Conservation (phyloP, 1,140 invertebrate species). For the Heliconius hermathena region DNA sequence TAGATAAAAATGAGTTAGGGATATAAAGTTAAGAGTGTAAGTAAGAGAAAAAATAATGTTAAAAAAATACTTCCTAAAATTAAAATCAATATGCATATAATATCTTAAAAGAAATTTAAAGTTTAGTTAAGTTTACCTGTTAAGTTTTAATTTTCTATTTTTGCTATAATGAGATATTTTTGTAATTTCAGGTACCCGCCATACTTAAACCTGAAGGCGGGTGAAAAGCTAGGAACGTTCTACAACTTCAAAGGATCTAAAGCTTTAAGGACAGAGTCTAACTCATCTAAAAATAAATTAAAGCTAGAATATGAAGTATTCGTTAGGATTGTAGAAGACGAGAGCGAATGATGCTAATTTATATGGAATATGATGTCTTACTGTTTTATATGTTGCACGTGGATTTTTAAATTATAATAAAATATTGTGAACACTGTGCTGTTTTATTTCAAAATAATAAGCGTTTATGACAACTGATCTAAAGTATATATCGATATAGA, state of each 20-base stretch:
- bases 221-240: slow-evolving; percentile 63
- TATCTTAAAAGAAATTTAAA: too few species aligned
- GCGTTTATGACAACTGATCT: not conserved
- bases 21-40: too few species aligned
- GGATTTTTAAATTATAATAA: slow-evolving; percentile 55
- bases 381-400: slow-evolving; percentile 24
- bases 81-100: too few species aligned
- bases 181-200: slow-evolving; percentile 64
- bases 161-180: slow-evolving; percentile 5
- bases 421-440: slow-evolving; percentile 40
- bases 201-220: slow-evolving; percentile 54
- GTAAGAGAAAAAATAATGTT: too few species aligned
- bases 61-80: too few species aligned
- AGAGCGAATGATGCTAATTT: slow-evolving; percentile 41
- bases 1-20: too few species aligned
- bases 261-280: slow-evolving; percentile 52
- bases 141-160: not conserved
- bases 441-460: slow-evolving; percentile 41
- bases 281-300: slow-evolving; percentile 56
- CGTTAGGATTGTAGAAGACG: slow-evolving; percentile 62
- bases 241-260: slow-evolving; percentile 74
- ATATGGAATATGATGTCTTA: slow-evolving; percentile 33
- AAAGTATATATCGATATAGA: not conserved
- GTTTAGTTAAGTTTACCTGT: too few species aligned
- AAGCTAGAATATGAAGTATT: slow-evolving; percentile 74